Evolutionary conservation across 2,113 vertebrate species (phyloP).

Genomic region (Suricata suricatta): DNA sequence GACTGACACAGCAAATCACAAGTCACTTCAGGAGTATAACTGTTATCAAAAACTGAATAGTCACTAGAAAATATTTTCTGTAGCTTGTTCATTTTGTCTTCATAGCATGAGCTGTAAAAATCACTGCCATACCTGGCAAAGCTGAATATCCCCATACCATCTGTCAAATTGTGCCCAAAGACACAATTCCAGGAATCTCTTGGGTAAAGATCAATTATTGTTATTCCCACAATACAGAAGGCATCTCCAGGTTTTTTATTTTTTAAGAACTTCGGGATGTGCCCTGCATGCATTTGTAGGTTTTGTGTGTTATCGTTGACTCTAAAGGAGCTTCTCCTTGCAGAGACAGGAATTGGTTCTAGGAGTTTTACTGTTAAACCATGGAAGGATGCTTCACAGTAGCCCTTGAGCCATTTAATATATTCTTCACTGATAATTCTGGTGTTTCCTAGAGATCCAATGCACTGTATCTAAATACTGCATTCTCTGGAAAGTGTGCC

Average conservation of each 20-base stretch:
- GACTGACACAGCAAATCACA: conserved; percentile 85
- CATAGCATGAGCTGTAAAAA: conserved; percentile 85
- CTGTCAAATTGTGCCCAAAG: conserved; percentile 86
- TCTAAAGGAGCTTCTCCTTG: conserved; percentile 86
- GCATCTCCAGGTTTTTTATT: conserved; percentile 87
- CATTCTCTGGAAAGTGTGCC: conserved; percentile 78
- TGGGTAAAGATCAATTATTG: conserved; percentile 90
- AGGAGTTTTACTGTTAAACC: conserved; percentile 86
- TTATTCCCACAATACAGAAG: conserved; percentile 89
- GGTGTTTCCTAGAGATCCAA: conserved; percentile 87
- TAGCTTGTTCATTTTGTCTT: conserved; percentile 82
- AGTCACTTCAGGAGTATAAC: conserved; percentile 83
- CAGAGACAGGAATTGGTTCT: conserved; percentile 83
- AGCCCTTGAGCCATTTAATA: conserved; percentile 87
- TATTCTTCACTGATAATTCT: conserved; percentile 83
- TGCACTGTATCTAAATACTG: conserved; percentile 88
- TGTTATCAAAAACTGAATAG: conserved; percentile 84
- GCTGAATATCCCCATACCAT: conserved; percentile 91
- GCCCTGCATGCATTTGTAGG: conserved; percentile 88
- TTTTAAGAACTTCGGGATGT: conserved; percentile 85
- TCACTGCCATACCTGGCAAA: conserved; percentile 89
- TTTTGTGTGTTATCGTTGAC: conserved; percentile 87
- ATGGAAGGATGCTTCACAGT: conserved; percentile 89
- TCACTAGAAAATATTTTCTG: conserved; percentile 74
- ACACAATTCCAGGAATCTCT: conserved; percentile 90